A percentile compares a stretch with the other conserved stretches of the same genome.
phyloP scores from a whole-genome alignment of 2,113 vertebrate genomes.

The Saguinus imperator region DNA sequence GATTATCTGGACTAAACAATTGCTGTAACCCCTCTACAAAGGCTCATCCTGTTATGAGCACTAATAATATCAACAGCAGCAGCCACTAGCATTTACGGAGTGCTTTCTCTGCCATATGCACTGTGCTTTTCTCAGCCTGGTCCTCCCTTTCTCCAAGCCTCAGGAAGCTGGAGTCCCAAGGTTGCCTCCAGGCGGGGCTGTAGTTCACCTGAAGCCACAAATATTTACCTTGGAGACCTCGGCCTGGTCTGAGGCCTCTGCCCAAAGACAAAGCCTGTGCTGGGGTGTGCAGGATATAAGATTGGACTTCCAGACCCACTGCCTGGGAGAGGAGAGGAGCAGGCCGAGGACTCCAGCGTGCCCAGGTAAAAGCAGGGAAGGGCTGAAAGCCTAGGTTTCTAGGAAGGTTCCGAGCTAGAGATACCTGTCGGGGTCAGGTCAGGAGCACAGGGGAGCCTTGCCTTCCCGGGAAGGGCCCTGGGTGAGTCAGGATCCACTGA shows the following conservation, averaged over 20 bases:
- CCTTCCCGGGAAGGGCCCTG: background rate
- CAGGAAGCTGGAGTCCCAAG: slow-evolving; percentile 21
- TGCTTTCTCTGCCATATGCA: background rate
- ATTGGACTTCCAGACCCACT: background rate
- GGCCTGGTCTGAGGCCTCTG: background rate
- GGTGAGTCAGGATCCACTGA: background rate
- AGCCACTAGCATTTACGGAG: background rate
- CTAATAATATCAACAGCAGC: background rate
- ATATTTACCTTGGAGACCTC: slow-evolving; percentile 77
- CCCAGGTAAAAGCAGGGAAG: slow-evolving; percentile 49
- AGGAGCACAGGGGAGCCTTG: background rate
- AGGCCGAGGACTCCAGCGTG: background rate
- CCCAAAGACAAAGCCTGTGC: background rate
- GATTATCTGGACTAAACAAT: background rate
- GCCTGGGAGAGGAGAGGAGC: background rate
- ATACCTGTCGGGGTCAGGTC: background rate
- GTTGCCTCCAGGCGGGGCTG: slow-evolving; percentile 22
- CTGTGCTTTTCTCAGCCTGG: background rate
- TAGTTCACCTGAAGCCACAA: slow-evolving; percentile 66
- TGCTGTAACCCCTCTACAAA: background rate
- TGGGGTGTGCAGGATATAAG: slow-evolving; percentile 59
- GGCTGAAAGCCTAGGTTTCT: background rate
- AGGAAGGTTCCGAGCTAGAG: background rate
- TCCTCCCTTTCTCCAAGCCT: slow-evolving; percentile 33
- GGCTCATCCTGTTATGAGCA: background rate